Base-by-base conservation (phyloP, 2,888 invertebrate genomes). In the Drosophila paracracens region DNA sequence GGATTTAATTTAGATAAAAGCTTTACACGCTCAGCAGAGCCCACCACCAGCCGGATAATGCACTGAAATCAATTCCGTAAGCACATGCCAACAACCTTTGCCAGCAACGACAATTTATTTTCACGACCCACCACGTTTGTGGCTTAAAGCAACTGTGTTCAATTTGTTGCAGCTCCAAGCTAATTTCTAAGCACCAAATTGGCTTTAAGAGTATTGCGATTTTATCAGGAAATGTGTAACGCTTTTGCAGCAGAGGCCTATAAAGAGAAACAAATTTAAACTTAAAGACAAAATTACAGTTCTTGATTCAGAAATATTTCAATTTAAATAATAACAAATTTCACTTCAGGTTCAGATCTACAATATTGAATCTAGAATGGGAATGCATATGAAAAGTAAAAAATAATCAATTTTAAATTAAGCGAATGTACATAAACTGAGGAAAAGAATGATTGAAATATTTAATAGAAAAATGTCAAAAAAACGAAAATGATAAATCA, bases 1-100 rank as follows among this genome's bases (percentile, higher is more conserved):
- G 91, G 89, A 88, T 88, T 88, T 90, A 88, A 88, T 88, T 90
- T 88, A 88, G 88, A 88, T 88, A 88, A 88, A 88, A 88, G 88
- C 83, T 83, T 90, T 81, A 43, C 77, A 56, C 33, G 10, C 53
- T 25, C 33, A 46, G 25, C 4, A 16, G 46, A 25, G 25, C 29
- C 53, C 8, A 13, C 7, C 36, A 56, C 8, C 36, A 36, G 27
- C 46, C 61, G 56, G 74, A 81, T 79, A 89, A 81, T 88, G 70
- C 87, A 79, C 83, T 86, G 74, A 81, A 88, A 86, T 83, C 87
- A 90, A 87, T 87, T 83, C 78, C 78, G 78, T 81, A 78, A 82
- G 74, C 90, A 80, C 77, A 80, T 81, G 67, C 67, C 74, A 60
- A n/a, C 60, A 82, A 75, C 85, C 84, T 74, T 63, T 79, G 90